Conservation (phyloP, 2,113 vertebrate species). For the Dascyllus trimaculatus region DNA sequence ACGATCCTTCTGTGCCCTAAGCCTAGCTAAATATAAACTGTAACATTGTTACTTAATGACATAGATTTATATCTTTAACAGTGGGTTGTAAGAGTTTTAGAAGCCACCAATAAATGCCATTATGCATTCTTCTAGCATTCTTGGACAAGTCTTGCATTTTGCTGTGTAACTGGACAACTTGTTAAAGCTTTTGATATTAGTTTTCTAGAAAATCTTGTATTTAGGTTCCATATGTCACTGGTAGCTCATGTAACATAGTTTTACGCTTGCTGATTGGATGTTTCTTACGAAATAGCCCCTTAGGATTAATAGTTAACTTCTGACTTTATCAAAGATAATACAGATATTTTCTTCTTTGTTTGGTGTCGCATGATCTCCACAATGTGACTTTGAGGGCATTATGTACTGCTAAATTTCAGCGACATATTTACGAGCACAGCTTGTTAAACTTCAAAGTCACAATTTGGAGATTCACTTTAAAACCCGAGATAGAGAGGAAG, state of each 20-base stretch:
- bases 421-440: neutral
- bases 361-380: neutral
- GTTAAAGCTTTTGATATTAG: neutral
- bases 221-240: too few species aligned
- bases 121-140: too few species aligned
- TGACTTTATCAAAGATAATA: neutral
- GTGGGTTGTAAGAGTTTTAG: too few species aligned
- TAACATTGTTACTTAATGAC: too few species aligned
- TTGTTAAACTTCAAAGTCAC: slow-evolving; percentile 4
- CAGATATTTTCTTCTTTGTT: neutral
- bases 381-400: neutral
- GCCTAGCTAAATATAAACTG: too few species aligned
- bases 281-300: too few species aligned
- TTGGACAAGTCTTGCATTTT: neutral
- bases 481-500: neutral
- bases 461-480: slow-evolving; percentile 8
- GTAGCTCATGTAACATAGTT: neutral
- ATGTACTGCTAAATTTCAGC: neutral
- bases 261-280: neutral
- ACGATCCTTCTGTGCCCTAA: too few species aligned
- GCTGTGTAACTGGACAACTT: neutral
- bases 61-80: too few species aligned
- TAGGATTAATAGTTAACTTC: too few species aligned
- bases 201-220: neutral
- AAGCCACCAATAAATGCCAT: too few species aligned